Evolutionary conservation across 2,113 vertebrate genomes (phyloP), one percentile per base, ranked within the genome.

Genomic region (Pterocles burchelli): DNA sequence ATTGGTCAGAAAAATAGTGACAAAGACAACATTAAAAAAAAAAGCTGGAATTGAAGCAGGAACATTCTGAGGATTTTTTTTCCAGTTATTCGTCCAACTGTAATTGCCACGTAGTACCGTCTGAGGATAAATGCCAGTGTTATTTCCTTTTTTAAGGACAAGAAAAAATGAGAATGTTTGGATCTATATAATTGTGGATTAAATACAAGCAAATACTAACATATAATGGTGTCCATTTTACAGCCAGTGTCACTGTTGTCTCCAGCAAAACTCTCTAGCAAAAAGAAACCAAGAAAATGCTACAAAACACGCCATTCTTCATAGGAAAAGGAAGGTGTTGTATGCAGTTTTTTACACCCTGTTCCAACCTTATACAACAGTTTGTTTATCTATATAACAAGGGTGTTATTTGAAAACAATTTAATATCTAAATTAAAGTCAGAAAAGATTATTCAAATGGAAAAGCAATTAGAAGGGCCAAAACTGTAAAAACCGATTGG

Each of bases 401-500:
- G 18, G 71, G 3, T 38, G 21, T 14, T 88, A 38, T 81, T 45
- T 58, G 43, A 81, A 95, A 87, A 70, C 24, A 86, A 67, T 68
- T 82, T 62, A 61, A 19, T 59, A 82, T 22, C 48, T 82, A 68
- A 92, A 71, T 74, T 54, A n/a, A 96, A 85, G 45, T 85, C 19
- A 90, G 31, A 88, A 70, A 75, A 76, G 17, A 91, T 82, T 57
- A 70, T 72, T 82, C 55, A 81, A 81, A 71, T 29, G 12, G 15
- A 91, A 91, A 89, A 82, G 52, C 18, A 89, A 78, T n/a, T 73
- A 66, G n/a, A 89, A 85, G 43, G 28, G 22, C 65, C 59, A 85
- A 90, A 93, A 92, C 61, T 65, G 12, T 68, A 96, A 89, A 90
- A 89, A 90, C 85, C 54, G 55, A 22, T 2, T 96, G 91, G 88